Conservation (phyloP, 2,888 invertebrate species). For the Tachina lurida region DNA sequence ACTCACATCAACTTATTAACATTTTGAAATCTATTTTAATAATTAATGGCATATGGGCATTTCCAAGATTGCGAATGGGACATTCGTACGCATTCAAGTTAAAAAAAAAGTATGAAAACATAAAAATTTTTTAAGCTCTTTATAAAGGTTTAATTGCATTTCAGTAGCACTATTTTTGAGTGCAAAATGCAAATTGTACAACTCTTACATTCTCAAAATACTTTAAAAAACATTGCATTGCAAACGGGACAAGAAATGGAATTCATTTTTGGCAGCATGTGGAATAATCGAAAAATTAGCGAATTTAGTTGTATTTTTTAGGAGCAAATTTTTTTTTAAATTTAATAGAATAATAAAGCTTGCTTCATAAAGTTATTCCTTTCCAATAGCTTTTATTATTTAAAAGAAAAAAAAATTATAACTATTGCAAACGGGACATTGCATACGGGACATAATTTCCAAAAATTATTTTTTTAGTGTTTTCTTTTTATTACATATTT, state of each 20-base stretch:
- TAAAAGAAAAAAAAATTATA: no score
- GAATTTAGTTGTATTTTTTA: not conserved
- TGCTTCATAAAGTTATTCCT: not conserved
- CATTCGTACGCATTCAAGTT: constrained; percentile 31
- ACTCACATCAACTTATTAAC: no score
- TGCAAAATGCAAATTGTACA: not conserved
- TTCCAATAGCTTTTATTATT: not conserved
- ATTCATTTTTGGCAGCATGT: not conserved
- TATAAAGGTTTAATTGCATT: constrained; percentile 9
- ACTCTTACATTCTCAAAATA: not conserved
- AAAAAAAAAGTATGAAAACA: constrained; percentile 17
- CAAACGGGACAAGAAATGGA: constrained; percentile 2
- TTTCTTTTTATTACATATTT: not conserved
- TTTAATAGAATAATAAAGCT: not conserved
- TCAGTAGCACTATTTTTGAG: constrained; percentile 21
- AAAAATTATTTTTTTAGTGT: not conserved
- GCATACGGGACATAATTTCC: not conserved
- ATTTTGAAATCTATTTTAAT: no score
- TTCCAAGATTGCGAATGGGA: constrained; percentile 12
- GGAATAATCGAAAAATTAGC: constrained; percentile 7
- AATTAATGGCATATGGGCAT: not conserved
- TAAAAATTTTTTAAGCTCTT: constrained; percentile 6
- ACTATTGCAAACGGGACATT: not conserved
- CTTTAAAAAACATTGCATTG: not conserved
- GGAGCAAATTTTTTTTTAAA: not conserved